Evolutionary conservation across 2,113 vertebrate species (phyloP).

Genomic region (Ammodytes dubius): DNA sequence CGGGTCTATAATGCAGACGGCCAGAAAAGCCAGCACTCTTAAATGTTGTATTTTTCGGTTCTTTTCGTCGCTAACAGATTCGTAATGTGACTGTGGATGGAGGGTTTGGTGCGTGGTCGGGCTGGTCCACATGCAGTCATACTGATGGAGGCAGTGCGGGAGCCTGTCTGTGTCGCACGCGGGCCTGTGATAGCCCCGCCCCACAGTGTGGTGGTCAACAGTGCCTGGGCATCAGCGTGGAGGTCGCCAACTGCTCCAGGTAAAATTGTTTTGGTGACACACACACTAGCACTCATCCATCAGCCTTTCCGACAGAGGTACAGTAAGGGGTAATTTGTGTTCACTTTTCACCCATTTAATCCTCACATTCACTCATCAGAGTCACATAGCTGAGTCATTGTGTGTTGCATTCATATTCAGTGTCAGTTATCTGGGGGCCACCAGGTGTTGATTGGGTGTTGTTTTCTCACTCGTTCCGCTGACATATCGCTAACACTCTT

Average conservation of each 20-base stretch:
- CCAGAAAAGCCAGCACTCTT: constrained; percentile 49
- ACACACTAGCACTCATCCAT: not conserved
- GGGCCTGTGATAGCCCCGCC: constrained; percentile 91
- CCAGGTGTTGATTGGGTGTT: constrained; percentile 53
- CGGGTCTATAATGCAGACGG: constrained; percentile 35
- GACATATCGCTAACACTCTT: constrained; percentile 13
- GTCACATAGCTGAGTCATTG: not conserved
- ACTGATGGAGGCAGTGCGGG: constrained; percentile 87
- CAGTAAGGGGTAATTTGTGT: not conserved
- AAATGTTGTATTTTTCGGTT: constrained; percentile 40
- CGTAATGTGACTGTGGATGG: constrained; percentile 96
- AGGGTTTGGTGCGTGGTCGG: constrained; percentile 89
- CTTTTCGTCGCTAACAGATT: constrained; percentile 78
- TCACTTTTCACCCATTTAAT: not conserved
- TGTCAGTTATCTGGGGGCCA: constrained; percentile 3
- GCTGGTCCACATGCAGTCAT: constrained; percentile 91
- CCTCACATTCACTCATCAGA: constrained; percentile 6
- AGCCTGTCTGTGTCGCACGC: constrained; percentile 91
- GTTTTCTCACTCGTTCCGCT: constrained; percentile 11
- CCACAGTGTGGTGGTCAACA: constrained; percentile 93
- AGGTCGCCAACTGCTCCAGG: constrained; percentile 98
- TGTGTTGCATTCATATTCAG: constrained; percentile 6
- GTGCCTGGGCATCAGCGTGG: constrained; percentile 92
- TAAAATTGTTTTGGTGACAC: constrained; percentile 59
- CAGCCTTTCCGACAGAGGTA: not conserved